These are phyloP conservation scores for Brachionus calyciflorus DNA, from an alignment of 1,140 invertebrate species.

Conservation along the genomic window DNA sequence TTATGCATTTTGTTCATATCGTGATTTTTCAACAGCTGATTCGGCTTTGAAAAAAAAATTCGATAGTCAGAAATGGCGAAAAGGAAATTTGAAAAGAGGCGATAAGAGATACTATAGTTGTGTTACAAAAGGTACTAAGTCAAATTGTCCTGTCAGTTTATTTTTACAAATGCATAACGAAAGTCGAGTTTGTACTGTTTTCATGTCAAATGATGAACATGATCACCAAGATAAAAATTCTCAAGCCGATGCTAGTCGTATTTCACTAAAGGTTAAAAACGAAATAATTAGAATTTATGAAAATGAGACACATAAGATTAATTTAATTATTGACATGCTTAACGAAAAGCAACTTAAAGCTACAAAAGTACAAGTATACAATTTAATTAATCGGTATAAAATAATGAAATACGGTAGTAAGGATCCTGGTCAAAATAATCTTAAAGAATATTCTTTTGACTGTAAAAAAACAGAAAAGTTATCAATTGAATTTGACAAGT, in stretches of 20 bases:
- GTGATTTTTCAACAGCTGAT: background rate
- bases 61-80: conserved; percentile 1
- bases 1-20: background rate
- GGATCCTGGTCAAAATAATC: too few species aligned
- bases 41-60: background rate
- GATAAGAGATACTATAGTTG: background rate
- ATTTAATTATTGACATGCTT: conserved; percentile 4
- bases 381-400: conserved; percentile 6
- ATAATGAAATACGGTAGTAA: too few species aligned
- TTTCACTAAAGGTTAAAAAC: background rate
- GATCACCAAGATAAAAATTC: background rate
- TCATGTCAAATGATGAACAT: conserved; percentile 13
- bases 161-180: background rate
- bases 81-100: background rate
- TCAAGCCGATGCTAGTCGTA: background rate
- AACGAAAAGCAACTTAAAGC: background rate
- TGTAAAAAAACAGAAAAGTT: too few species aligned
- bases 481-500: too few species aligned
- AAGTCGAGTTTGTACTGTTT: conserved; percentile 1
- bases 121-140: background rate
- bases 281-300: conserved; percentile 30
- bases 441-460: too few species aligned
- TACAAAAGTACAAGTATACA: background rate
- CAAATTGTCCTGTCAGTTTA: background rate
- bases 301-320: background rate